Evolutionary conservation across 2,888 invertebrate species (phyloP), one percentile per base, ranked within the genome.

Genomic region (Thelaira solivaga): DNA sequence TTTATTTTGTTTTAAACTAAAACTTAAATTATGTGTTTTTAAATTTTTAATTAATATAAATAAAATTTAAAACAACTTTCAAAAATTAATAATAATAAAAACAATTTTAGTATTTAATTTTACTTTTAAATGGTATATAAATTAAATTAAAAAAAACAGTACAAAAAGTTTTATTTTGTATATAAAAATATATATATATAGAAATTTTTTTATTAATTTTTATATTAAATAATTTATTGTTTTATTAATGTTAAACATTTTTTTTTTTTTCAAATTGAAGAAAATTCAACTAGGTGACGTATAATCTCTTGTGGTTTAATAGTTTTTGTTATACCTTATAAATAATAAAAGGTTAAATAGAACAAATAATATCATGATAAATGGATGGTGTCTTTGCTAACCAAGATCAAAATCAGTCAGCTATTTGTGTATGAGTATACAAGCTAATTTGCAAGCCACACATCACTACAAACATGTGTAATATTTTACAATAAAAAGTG

Each of bases 21-120:
- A 67, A 39, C 62, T 62, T 75, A 64, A 41, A 45, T 47, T 64
- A 47, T 49, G 62, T n/a, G 5, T 20, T 36, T 47, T 53, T n/a
- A n/a, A n/a, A n/a, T 55, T 43, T 69, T 57, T 43, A 26, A 29
- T 41, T 31, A 64, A 39, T 79, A 68, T 76, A 73, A 76, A 67
- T 73, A 67, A 71, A 69, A 57, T 55, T 76, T 79, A 79, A 29
- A 1, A 26, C 29, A 74, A 34, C 10, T 49, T 51, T 61, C n/a
- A 55, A 72, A 72, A 62, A 67, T 29, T 41, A 51, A 26, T 43
- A 22, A 51, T 36, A 53, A 36, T 36, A 34, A 61, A 80, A 80
- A 76, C 57, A 51, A 65, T 64, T 49, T 69, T 51, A 73, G 43
- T 73, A 65, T 62, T 47, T 29, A 43, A 18, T 47, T 47, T 65